Conservation (phyloP, 2,113 vertebrate species). For the Sclerurus mexicanus region DNA sequence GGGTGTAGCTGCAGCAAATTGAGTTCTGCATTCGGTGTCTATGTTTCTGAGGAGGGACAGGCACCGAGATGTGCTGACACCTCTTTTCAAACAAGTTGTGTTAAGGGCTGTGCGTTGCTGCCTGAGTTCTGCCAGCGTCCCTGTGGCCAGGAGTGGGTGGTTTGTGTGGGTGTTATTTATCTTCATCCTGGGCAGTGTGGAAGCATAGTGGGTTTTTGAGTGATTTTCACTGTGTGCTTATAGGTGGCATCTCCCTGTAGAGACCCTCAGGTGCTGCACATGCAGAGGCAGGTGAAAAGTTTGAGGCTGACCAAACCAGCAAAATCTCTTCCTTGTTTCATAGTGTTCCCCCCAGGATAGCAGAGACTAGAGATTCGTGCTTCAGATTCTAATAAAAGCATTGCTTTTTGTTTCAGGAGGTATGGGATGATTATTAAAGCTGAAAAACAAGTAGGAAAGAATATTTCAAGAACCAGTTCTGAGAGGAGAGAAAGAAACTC, state of each 20-base stretch:
- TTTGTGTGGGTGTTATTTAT: not conserved
- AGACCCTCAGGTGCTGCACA: not conserved
- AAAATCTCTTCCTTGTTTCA: not conserved
- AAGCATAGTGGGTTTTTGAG: rapidly evolving
- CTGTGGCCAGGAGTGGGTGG: not conserved
- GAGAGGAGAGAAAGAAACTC: not conserved
- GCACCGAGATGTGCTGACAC: not conserved
- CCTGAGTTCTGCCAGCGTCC: not conserved
- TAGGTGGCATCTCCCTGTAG: not conserved
- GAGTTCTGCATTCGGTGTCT: rapidly evolving
- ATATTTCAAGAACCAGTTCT: not conserved
- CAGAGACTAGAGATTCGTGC: rapidly evolving
- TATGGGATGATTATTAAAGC: not conserved
- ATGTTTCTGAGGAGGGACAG: rapidly evolving
- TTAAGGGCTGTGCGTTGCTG: rapidly evolving
- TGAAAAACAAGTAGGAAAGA: not conserved
- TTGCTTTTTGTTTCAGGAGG: not conserved
- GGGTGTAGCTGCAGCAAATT: rapidly evolving
- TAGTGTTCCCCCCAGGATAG: rapidly evolving
- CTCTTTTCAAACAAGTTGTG: rapidly evolving
- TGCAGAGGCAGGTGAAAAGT: not conserved
- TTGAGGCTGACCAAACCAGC: not conserved
- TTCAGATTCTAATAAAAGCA: not conserved
- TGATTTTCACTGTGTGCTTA: not conserved
- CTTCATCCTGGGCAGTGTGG: rapidly evolving